phyloP scores from a whole-genome alignment of 1,140 invertebrate genomes.

The Subanguina moxae region DNA sequence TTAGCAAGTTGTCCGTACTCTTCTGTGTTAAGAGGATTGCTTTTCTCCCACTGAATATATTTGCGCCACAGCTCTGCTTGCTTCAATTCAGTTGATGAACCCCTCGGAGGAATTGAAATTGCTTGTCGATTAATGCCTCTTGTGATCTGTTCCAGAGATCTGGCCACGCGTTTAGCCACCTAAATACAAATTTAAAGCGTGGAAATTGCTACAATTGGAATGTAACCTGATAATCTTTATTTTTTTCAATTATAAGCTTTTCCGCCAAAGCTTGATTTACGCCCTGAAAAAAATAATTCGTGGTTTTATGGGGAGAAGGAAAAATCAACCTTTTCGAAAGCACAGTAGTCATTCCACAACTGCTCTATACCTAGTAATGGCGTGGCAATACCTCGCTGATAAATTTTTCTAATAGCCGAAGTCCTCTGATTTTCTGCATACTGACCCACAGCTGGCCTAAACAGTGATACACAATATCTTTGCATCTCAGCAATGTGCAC shows the following conservation, averaged over 20 bases:
- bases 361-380: slow-evolving; percentile 96
- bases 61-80: slow-evolving; percentile 96
- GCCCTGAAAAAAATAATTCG: slow-evolving; percentile 72
- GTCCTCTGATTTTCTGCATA: slow-evolving; percentile 99
- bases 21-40: slow-evolving; percentile 89
- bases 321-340: slow-evolving; percentile 64
- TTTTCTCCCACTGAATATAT: slow-evolving; percentile 93
- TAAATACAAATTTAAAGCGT: slow-evolving; percentile 8
- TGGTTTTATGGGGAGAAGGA: background rate
- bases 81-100: slow-evolving; percentile 72
- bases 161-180: slow-evolving; percentile 72
- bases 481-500: no score
- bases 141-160: slow-evolving; percentile 82
- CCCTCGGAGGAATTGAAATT: slow-evolving; percentile 85
- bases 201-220: background rate
- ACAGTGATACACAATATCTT: slow-evolving; percentile 31
- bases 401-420: slow-evolving; percentile 91
- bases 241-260: slow-evolving; percentile 82
- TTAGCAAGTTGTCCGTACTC: slow-evolving; percentile 85
- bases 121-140: slow-evolving; percentile 81
- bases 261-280: slow-evolving; percentile 95
- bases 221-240: slow-evolving; percentile 68
- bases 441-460: slow-evolving; percentile 83
- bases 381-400: slow-evolving; percentile 87
- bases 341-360: slow-evolving; percentile 96